These are phyloP conservation scores for Chionodraco myersi DNA, from an alignment of 2,113 vertebrate species.

Conservation along the genomic window DNA sequence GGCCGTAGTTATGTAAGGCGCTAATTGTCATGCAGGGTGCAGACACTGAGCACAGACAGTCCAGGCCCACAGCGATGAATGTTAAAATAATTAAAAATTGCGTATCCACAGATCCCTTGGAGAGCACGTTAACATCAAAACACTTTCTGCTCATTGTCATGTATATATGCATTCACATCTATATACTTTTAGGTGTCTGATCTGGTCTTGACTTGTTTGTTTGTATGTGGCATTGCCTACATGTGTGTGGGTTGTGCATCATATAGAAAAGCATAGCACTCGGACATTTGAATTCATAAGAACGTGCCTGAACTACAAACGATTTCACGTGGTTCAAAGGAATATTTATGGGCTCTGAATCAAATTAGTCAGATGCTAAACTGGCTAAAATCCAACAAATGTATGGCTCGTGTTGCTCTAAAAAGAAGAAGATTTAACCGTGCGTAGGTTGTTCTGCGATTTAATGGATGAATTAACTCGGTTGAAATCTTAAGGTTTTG, in stretches of 20 bases:
- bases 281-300: slow-evolving; percentile 50
- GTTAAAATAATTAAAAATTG: slow-evolving; percentile 69
- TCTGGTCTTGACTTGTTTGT: neutral
- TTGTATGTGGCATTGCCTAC: neutral
- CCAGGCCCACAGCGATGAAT: slow-evolving; percentile 64
- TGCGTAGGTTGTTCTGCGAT: neutral
- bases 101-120: slow-evolving; percentile 34
- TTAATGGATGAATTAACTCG: slow-evolving; percentile 41
- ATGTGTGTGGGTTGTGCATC: slow-evolving; percentile 20
- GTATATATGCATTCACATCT: slow-evolving; percentile 7
- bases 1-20: slow-evolving; percentile 69
- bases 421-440: neutral
- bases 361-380: slow-evolving; percentile 38
- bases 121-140: slow-evolving; percentile 65
- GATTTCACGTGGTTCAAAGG: slow-evolving; percentile 29
- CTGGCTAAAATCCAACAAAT: slow-evolving; percentile 23
- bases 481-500: slow-evolving; percentile 34
- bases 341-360: slow-evolving; percentile 40
- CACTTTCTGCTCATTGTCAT: slow-evolving; percentile 16
- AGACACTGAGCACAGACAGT: slow-evolving; percentile 67
- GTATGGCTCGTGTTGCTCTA: neutral
- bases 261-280: slow-evolving; percentile 23
- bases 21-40: slow-evolving; percentile 77
- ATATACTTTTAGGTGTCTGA: slow-evolving; percentile 6
- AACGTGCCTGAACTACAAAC: slow-evolving; percentile 3